A percentile compares a stretch with the other conserved stretches of the same genome.
These are phyloP conservation scores for Linepithema humile DNA, from an alignment of 1,140 invertebrate genomes.

Conservation along the genomic window DNA sequence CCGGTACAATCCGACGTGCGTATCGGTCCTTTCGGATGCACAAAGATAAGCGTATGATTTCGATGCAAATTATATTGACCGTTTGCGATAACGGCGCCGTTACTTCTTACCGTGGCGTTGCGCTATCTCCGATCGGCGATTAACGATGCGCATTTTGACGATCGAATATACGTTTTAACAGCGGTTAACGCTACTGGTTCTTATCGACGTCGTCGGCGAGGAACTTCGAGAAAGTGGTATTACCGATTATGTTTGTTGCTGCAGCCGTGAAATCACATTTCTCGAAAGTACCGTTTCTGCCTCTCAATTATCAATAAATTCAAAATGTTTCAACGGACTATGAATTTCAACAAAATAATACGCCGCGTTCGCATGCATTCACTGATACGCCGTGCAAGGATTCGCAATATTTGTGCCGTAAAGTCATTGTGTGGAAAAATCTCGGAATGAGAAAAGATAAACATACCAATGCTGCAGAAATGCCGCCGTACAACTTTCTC, in stretches of 20 bases:
- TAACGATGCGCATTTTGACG: not conserved
- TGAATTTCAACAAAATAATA: too few species aligned
- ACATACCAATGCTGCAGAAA: too few species aligned
- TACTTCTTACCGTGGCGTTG: conserved; percentile 30
- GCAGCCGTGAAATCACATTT: not conserved
- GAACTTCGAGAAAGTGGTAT: not conserved
- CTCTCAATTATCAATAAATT: not conserved
- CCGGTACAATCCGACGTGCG: not conserved
- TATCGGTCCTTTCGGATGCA: not conserved
- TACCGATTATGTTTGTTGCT: not conserved
- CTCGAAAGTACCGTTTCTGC: not conserved
- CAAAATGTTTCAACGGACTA: too few species aligned
- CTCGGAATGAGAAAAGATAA: too few species aligned
- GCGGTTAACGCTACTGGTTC: not conserved
- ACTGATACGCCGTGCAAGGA: too few species aligned
- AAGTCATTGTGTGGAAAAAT: too few species aligned
- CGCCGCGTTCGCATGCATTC: too few species aligned
- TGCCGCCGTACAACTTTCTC: too few species aligned
- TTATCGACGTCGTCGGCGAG: conserved; percentile 12
- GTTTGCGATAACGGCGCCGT: conserved; percentile 26
- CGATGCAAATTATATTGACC: conserved; percentile 44
- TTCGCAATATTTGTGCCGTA: too few species aligned
- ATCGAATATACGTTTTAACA: conserved; percentile 8
- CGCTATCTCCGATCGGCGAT: conserved; percentile 39
- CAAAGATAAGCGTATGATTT: conserved; percentile 24